Base-by-base conservation (phyloP, 2,797 vertebrate species). In the Arrhamphus sclerolepis region DNA sequence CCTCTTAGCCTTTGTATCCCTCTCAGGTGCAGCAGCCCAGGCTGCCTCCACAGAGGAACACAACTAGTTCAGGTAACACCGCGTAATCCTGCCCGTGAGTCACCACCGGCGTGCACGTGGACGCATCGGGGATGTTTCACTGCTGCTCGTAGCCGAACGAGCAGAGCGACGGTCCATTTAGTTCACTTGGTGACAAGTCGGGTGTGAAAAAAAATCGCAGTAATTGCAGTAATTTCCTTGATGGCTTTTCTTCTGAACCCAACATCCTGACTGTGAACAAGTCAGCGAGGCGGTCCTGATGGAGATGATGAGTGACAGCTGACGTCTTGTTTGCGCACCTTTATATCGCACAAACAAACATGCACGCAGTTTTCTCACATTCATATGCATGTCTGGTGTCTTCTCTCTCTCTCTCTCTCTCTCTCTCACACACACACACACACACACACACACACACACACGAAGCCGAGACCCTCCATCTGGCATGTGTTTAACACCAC, bases 31-130 rank as follows among this genome's bases (percentile, higher is more conserved):
- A 13, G n/a, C 17, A 38, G n/a, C 60, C 24, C 3, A 46, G 21
- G 38, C 18, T 29, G 9, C 28, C 11, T 55, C 34, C 38, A 26
- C n/a, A 54, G 50, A 19, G 34, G 20, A 28, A n/a, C n/a, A n/a
- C n/a, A n/a, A n/a, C n/a, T n/a, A n/a, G 13, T 40, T 53, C 50
- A 52, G 59, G 49, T 52, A 62, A 62, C 17, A 24, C 39, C 24
- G 34, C 52, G 21, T 29, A 60, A 49, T 60, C 38, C 46, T 49
- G 57, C 38, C 10, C 46, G 41, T 62, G 60, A 62, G 60, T 62
- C 60, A 62, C 60, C 20, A 1, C 8, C 31, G 31, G 9, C 31
- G 0, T 5, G 50, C 49, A 46, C 42, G 39, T 46, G 16, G 46
- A 53, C 26, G 18, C 29, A 14, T n/a, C 8, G 21, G 31, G 31